phyloP scores from a whole-genome alignment of 2,113 vertebrate species.

The Caranx ignobilis region DNA sequence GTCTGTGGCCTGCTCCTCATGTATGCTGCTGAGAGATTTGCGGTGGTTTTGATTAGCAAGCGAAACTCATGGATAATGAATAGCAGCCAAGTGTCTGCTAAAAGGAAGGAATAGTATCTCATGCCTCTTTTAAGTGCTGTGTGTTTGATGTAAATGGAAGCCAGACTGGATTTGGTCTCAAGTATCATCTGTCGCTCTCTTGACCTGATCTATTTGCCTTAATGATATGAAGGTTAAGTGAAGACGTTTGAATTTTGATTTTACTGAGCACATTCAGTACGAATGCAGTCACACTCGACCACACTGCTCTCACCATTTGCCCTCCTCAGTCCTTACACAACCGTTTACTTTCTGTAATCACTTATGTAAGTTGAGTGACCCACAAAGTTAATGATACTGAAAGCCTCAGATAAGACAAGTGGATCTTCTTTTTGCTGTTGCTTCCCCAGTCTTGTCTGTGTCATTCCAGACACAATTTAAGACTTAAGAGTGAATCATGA shows the following conservation, averaged over 20 bases:
- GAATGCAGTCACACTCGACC: not conserved
- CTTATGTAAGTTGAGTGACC: slow-evolving; percentile 18
- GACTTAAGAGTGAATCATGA: slow-evolving; percentile 2
- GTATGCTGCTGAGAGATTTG: slow-evolving; percentile 24
- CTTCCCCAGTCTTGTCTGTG: slow-evolving; percentile 1
- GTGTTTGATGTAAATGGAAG: slow-evolving; percentile 14
- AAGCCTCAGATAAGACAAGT: not conserved
- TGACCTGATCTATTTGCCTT: slow-evolving; percentile 41
- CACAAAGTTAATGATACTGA: slow-evolving; percentile 16
- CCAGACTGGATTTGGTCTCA: slow-evolving; percentile 39
- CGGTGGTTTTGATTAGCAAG: slow-evolving; percentile 38
- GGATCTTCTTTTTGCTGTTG: not conserved
- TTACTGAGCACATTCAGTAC: not conserved
- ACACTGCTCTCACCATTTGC: not conserved
- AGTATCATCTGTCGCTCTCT: slow-evolving; percentile 29
- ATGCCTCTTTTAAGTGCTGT: slow-evolving; percentile 20
- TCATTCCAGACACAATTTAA: slow-evolving; percentile 26
- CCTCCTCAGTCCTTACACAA: not conserved
- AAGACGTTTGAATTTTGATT: slow-evolving; percentile 31
- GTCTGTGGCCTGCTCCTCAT: slow-evolving; percentile 24
- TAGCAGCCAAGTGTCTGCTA: not conserved
- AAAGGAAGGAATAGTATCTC: slow-evolving; percentile 34
- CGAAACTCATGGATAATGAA: slow-evolving; percentile 49
- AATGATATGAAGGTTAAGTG: slow-evolving; percentile 50
- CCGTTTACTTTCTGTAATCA: slow-evolving; percentile 35